A percentile compares a stretch with the other conserved stretches of the same genome.
These are phyloP conservation scores for Eupithecia centaureata DNA, from an alignment of 2,888 invertebrate species.

Conservation along the genomic window DNA sequence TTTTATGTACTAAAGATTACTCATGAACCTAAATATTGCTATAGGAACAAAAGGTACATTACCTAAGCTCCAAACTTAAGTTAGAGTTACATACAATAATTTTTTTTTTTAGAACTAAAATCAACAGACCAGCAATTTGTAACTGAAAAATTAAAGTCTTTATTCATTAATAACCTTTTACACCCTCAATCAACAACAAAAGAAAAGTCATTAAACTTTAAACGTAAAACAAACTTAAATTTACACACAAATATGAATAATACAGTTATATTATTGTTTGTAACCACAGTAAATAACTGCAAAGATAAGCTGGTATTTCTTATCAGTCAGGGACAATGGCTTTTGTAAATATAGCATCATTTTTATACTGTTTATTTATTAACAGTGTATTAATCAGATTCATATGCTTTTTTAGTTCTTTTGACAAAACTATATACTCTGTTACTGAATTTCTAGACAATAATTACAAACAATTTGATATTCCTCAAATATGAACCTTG, in stretches of 20 bases:
- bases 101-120: background rate
- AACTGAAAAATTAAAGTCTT: background rate
- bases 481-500: too few species aligned
- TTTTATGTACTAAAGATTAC: too few species aligned
- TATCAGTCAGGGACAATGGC: conserved; percentile 49
- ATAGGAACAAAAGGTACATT: too few species aligned
- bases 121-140: too few species aligned
- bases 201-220: conserved; percentile 53
- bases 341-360: conserved; percentile 49
- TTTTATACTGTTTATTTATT: background rate
- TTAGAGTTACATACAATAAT: too few species aligned
- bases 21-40: too few species aligned
- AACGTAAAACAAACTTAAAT: conserved; percentile 46
- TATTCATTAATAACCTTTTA: background rate
- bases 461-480: too few species aligned
- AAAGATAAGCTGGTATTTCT: conserved; percentile 49
- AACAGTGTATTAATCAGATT: background rate
- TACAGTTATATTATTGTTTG: conserved; percentile 42
- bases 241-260: conserved; percentile 22
- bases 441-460: too few species aligned
- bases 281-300: conserved; percentile 44
- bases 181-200: conserved; percentile 40
- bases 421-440: too few species aligned
- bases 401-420: too few species aligned
- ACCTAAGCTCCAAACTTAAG: too few species aligned